phyloP scores from a whole-genome alignment of 2,888 invertebrate species.

The Kryphioiulus occultus region DNA sequence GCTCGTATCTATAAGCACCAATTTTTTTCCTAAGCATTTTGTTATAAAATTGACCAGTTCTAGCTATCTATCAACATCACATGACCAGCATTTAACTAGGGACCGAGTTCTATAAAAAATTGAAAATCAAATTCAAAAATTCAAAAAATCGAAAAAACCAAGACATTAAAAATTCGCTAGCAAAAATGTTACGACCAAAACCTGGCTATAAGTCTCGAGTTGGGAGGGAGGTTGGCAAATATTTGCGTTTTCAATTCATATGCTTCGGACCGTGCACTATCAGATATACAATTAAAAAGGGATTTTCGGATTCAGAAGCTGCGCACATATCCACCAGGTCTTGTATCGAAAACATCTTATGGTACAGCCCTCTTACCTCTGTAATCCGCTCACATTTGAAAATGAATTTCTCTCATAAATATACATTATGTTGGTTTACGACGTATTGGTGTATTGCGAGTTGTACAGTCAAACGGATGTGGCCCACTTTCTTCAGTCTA shows the following conservation, averaged over 20 bases:
- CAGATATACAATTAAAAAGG: neutral
- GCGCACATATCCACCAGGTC: neutral
- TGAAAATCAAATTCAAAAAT: neutral
- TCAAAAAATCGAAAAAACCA: too few relatives aligned
- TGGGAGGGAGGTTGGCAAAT: neutral
- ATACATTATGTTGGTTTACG: neutral
- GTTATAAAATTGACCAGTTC: too few relatives aligned
- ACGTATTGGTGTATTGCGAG: neutral
- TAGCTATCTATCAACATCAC: too few relatives aligned
- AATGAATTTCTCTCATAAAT: neutral
- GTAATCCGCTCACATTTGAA: neutral
- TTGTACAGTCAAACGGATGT: neutral
- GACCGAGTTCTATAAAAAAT: too few relatives aligned
- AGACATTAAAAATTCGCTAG: too few relatives aligned
- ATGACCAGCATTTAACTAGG: too few relatives aligned
- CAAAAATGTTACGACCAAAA: too few relatives aligned
- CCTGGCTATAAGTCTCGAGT: too few relatives aligned
- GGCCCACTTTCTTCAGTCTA: neutral
- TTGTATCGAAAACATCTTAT: neutral
- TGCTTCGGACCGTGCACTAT: neutral
- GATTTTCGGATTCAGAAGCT: neutral
- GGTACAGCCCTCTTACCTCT: neutral
- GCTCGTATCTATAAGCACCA: too few relatives aligned
- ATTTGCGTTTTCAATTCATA: neutral
- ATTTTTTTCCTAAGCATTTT: too few relatives aligned